A percentile compares a stretch with the other conserved stretches of the same genome.
Conservation (phyloP, 2,888 invertebrate species). For the Meiosimyza platycephala region DNA sequence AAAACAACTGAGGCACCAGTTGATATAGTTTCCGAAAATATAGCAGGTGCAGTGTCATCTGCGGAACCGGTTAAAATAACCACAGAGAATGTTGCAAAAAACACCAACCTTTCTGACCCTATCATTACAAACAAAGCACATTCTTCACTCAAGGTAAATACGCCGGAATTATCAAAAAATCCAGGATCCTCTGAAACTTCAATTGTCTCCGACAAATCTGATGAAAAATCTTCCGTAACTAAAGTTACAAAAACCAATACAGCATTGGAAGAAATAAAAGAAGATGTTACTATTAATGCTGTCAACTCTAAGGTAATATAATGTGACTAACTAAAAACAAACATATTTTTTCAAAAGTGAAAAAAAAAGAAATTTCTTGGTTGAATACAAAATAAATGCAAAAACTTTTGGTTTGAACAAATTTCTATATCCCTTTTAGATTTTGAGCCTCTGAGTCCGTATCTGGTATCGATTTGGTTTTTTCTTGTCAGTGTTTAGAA, state of each 20-base stretch:
- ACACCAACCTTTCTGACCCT: not conserved
- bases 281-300: constrained; percentile 35
- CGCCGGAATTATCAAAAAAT: not conserved
- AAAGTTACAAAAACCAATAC: constrained; percentile 30
- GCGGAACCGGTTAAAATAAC: not conserved
- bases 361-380: too few species aligned
- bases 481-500: too few species aligned
- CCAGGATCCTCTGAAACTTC: not conserved
- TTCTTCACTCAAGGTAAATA: not conserved
- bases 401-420: too few species aligned
- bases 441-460: too few species aligned
- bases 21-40: not conserved
- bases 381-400: too few species aligned
- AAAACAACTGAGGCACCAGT: not conserved
- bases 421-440: too few species aligned
- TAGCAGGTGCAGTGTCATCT: not conserved
- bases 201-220: not conserved
- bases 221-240: not conserved
- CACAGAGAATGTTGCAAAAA: not conserved
- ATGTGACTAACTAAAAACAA: too few species aligned
- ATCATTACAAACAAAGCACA: not conserved
- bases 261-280: constrained; percentile 36
- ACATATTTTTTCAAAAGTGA: too few species aligned
- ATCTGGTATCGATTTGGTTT: too few species aligned
- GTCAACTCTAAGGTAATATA: too few species aligned